A percentile compares a stretch with the other conserved stretches of the same genome.
These are phyloP conservation scores for Poeciliopsis infans DNA, from an alignment of 2,797 vertebrate genomes.

Conservation along the genomic window DNA sequence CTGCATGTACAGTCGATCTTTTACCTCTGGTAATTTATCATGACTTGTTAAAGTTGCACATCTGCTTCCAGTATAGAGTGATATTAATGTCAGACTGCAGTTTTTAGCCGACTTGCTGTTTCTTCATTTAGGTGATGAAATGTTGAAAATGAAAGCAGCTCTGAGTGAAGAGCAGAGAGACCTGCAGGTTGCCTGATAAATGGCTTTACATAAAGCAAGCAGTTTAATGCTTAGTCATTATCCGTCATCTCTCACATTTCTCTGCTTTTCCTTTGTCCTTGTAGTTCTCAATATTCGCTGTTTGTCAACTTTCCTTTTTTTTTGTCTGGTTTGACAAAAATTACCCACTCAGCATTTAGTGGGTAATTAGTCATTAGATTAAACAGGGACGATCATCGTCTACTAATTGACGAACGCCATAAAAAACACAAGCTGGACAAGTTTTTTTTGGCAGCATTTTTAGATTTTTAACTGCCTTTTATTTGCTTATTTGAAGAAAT, in stretches of 20 bases:
- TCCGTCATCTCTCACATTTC: slow-evolving; percentile 38
- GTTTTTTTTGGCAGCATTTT: background rate
- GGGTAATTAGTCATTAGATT: background rate
- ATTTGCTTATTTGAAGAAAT: background rate
- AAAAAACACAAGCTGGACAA: background rate
- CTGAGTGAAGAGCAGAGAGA: slow-evolving; percentile 36
- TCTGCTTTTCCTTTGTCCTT: slow-evolving; percentile 8
- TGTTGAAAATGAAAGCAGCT: slow-evolving; percentile 18
- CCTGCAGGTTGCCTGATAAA: slow-evolving; percentile 60
- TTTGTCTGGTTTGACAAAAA: background rate
- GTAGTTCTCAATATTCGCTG: background rate
- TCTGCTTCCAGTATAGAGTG: slow-evolving; percentile 12
- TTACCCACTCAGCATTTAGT: background rate
- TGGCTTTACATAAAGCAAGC: slow-evolving; percentile 52
- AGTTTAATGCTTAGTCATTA: slow-evolving; percentile 64
- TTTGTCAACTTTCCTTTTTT: background rate
- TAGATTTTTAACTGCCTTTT: background rate
- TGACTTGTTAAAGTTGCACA: slow-evolving; percentile 18
- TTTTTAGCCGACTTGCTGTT: slow-evolving; percentile 7
- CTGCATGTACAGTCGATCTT: background rate
- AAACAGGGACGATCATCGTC: background rate
- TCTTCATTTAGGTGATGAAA: slow-evolving; percentile 38
- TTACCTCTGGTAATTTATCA: slow-evolving; percentile 3
- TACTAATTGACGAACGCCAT: background rate
- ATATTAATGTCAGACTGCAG: slow-evolving; percentile 15